Percentiles rank a stretch among this genome's conserved stretches.
phyloP scores from a whole-genome alignment of 2,888 invertebrate species.

The Melinaea marsaeus region DNA sequence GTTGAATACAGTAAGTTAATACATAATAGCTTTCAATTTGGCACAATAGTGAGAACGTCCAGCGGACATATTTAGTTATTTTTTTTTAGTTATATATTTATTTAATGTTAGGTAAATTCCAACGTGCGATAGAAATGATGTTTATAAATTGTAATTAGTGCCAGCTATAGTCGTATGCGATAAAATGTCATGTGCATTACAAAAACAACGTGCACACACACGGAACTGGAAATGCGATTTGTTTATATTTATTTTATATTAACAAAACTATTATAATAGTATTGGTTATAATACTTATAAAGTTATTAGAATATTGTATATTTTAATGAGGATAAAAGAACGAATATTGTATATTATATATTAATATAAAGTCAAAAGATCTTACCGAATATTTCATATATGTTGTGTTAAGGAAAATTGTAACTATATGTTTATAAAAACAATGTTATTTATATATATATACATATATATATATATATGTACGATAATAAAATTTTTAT shows the following conservation, averaged over 20 bases:
- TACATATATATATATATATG: neutral
- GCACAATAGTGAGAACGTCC: constrained; percentile 30
- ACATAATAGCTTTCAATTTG: no score
- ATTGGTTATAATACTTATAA: no score
- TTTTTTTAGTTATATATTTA: constrained; percentile 15
- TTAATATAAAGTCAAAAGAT: constrained; percentile 33
- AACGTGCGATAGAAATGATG: constrained; percentile 20
- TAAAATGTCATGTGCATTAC: constrained; percentile 19
- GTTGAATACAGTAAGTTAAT: constrained; percentile 1
- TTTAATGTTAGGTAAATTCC: constrained; percentile 21
- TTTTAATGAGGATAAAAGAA: no score
- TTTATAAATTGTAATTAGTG: constrained; percentile 29
- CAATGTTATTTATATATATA: neutral
- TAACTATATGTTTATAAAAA: constrained; percentile 1
- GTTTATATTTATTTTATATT: no score
- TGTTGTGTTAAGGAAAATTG: constrained; percentile 21
- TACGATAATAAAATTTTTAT: constrained; percentile 5
- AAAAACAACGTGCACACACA: neutral
- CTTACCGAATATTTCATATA: constrained; percentile 27
- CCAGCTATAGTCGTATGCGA: constrained; percentile 22
- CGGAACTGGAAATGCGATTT: neutral
- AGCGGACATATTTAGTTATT: constrained; percentile 27
- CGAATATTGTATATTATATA: constrained; percentile 13
- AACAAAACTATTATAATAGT: no score
- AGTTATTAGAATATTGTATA: no score